A percentile compares a stretch with the other conserved stretches of the same genome.
Conservation (phyloP, 2,797 vertebrate species). For the Hozukius guyotensis region DNA sequence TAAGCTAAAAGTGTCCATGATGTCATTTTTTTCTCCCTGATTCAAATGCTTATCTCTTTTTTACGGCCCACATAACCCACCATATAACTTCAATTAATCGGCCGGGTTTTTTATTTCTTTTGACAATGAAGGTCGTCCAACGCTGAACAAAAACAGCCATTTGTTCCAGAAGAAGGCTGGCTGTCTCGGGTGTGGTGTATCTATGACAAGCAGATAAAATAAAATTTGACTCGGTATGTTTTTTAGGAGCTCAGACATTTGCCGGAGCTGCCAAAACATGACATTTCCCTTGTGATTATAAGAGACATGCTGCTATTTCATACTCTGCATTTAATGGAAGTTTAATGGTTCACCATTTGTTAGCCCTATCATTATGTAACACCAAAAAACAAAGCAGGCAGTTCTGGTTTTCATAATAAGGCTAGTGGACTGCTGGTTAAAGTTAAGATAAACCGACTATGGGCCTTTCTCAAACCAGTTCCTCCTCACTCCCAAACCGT, state of each 20-base stretch:
- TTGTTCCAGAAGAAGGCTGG: conserved; percentile 21
- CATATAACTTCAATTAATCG: conserved; percentile 4
- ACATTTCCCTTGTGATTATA: conserved; percentile 25
- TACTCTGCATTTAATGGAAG: conserved; percentile 29
- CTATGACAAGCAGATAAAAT: conserved; percentile 39
- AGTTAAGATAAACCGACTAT: background rate
- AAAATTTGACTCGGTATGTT: background rate
- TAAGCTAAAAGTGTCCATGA: background rate
- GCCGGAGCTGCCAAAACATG: conserved; percentile 23
- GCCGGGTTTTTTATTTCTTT: background rate
- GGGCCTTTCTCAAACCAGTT: no score
- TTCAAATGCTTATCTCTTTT: background rate
- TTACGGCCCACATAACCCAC: background rate
- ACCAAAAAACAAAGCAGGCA: background rate
- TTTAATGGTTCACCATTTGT: conserved; percentile 29
- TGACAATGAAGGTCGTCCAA: conserved; percentile 25
- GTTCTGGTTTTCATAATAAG: background rate
- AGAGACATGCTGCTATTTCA: conserved; percentile 14
- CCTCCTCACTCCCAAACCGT: no score
- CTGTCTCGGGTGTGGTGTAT: background rate
- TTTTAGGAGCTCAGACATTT: conserved; percentile 11
- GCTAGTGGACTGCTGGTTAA: background rate
- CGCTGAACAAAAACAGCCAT: background rate
- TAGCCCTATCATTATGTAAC: background rate
- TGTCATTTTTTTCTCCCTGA: background rate